phyloP scores from a whole-genome alignment of 64 coral and sea anemone genomes.

The Stichodactyla helianthus region DNA sequence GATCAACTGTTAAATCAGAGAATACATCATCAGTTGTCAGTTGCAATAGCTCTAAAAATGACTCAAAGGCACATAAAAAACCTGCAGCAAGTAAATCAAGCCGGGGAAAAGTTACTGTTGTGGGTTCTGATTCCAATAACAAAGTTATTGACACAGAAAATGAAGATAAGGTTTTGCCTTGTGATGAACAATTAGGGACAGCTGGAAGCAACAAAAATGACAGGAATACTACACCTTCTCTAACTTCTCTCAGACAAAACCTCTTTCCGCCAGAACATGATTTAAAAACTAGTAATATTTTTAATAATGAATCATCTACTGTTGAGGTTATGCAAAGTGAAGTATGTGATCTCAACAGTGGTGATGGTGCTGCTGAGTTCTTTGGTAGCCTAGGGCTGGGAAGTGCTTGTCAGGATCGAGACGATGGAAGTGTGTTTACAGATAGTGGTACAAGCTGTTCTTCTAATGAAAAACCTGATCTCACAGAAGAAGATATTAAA shows the following conservation, averaged over 20 bases:
- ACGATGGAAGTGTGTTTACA: not conserved
- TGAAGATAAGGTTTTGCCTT: not conserved
- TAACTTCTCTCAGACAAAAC: conserved; percentile 3
- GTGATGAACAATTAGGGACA: not conserved
- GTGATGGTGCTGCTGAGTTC: not conserved
- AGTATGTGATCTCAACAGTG: not conserved
- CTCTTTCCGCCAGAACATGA: not conserved
- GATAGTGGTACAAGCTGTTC: not conserved
- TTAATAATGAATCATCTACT: not conserved
- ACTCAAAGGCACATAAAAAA: not conserved
- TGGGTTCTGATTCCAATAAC: not conserved
- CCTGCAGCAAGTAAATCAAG: not conserved
- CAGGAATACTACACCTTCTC: not conserved
- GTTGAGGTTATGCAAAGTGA: not conserved
- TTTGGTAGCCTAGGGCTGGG: conserved; percentile 19
- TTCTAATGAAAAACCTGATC: not conserved
- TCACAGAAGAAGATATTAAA: not conserved
- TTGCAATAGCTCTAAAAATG: not conserved
- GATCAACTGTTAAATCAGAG: not conserved
- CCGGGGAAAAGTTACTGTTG: not conserved
- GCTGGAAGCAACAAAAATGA: not conserved
- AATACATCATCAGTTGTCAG: conserved; percentile 15
- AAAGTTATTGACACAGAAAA: not conserved
- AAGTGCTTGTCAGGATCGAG: not conserved
- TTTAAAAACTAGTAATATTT: not conserved